These are phyloP conservation scores for Dryococelus australis DNA, from an alignment of 2,888 invertebrate genomes.

Conservation along the genomic window DNA sequence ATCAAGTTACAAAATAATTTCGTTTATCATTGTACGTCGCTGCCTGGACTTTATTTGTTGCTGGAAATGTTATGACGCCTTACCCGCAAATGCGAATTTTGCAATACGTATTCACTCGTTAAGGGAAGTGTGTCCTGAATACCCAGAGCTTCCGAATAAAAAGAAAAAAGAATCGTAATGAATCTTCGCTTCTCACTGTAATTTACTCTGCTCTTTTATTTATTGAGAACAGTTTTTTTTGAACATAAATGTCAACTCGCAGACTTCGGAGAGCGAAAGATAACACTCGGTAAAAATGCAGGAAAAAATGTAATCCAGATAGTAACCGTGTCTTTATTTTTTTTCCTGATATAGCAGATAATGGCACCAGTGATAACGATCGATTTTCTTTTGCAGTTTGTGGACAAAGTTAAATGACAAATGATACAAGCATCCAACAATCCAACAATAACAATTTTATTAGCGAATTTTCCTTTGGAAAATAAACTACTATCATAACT, in stretches of 20 bases:
- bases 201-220: not conserved
- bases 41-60: not conserved
- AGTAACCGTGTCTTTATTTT: not conserved
- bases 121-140: not conserved
- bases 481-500: too few relatives aligned
- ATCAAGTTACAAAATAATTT: conserved; percentile 16
- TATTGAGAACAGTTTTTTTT: not conserved
- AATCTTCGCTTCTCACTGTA: not conserved
- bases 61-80: not conserved
- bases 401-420: too few relatives aligned
- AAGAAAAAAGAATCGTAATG: not conserved
- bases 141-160: not conserved
- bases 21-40: not conserved
- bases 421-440: too few relatives aligned
- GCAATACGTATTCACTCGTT: not conserved
- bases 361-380: too few relatives aligned
- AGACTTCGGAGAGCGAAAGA: not conserved
- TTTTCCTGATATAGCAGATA: too few relatives aligned
- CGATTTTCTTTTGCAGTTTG: too few relatives aligned
- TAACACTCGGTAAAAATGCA: not conserved
- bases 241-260: not conserved
- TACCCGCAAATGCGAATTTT: not conserved
- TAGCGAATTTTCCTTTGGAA: too few relatives aligned
- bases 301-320: not conserved
- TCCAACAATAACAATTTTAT: too few relatives aligned